phyloP scores from a whole-genome alignment of 2,797 vertebrate genomes.

The Sciurus carolinensis region DNA sequence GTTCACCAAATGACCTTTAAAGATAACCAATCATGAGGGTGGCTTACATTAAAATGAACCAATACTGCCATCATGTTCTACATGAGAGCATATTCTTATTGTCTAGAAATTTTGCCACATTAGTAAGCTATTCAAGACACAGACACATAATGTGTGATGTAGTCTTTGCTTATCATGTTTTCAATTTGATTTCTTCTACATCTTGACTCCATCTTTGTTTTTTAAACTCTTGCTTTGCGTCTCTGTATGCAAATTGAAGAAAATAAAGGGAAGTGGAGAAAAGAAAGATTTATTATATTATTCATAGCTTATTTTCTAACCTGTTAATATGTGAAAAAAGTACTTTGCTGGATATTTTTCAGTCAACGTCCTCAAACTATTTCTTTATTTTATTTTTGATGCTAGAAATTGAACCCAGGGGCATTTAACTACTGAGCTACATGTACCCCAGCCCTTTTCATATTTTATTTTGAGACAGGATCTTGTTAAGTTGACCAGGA shows the following conservation, averaged over 20 bases:
- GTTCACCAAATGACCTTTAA: conserved; percentile 50
- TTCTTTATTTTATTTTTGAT: background rate
- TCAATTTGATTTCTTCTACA: background rate
- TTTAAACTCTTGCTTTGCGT: conserved; percentile 25
- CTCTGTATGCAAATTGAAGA: background rate
- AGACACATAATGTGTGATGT: background rate
- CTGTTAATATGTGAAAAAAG: background rate
- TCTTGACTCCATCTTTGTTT: background rate
- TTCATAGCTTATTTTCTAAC: background rate
- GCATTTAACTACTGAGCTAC: too few species aligned
- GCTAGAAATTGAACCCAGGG: too few species aligned
- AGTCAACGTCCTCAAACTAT: background rate
- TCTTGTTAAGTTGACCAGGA: too few species aligned
- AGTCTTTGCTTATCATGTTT: background rate
- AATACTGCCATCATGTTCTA: background rate
- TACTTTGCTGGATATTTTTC: background rate
- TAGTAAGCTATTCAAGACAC: background rate
- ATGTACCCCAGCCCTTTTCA: too few species aligned
- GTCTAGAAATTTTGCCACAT: background rate
- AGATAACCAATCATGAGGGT: background rate
- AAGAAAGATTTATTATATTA: background rate
- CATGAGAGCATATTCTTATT: conserved; percentile 2
- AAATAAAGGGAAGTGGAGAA: background rate
- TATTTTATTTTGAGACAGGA: too few species aligned
- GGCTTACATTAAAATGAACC: background rate